Conservation (phyloP, 2,113 vertebrate species). For the Hylia prasina region DNA sequence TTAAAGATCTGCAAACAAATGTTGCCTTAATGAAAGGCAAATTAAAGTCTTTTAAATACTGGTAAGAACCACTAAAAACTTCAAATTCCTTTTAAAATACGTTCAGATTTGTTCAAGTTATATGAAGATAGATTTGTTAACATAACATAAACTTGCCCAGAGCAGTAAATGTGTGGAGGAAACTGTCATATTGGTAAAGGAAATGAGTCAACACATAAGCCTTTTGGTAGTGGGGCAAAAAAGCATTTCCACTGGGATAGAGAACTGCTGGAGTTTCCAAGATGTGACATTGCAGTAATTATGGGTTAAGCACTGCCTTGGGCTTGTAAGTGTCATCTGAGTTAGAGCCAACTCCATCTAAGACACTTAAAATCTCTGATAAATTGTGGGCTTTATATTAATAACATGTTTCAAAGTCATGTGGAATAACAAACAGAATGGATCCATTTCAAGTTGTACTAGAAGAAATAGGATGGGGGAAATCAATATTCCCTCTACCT, state of each 20-base stretch:
- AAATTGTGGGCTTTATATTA: slow-evolving; percentile 48
- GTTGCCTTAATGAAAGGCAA: slow-evolving; percentile 20
- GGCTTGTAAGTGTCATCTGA: slow-evolving; percentile 81
- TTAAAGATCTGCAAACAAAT: slow-evolving; percentile 11
- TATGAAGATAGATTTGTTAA: slow-evolving; percentile 46
- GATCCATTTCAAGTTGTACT: neutral
- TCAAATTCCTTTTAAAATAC: slow-evolving; percentile 24
- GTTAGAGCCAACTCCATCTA: slow-evolving; percentile 76
- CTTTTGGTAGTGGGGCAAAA: slow-evolving; percentile 75
- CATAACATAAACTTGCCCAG: slow-evolving; percentile 71
- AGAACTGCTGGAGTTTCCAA: slow-evolving; percentile 87
- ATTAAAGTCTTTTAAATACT: neutral
- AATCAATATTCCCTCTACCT: neutral
- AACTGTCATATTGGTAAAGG: slow-evolving; percentile 86
- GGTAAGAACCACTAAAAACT: neutral
- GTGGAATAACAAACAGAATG: neutral
- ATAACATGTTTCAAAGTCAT: slow-evolving; percentile 39
- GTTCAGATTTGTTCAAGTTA: slow-evolving; percentile 26
- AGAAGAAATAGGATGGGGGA: neutral
- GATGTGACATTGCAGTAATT: slow-evolving; percentile 88
- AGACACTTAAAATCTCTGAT: slow-evolving; percentile 73
- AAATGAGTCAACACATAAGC: slow-evolving; percentile 89
- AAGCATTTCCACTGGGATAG: slow-evolving; percentile 83
- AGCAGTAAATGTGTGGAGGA: slow-evolving; percentile 88
- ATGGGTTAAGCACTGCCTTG: slow-evolving; percentile 94